These are phyloP conservation scores for Odontamblyopus rebecca DNA, from an alignment of 2,797 vertebrate genomes.

Conservation along the genomic window DNA sequence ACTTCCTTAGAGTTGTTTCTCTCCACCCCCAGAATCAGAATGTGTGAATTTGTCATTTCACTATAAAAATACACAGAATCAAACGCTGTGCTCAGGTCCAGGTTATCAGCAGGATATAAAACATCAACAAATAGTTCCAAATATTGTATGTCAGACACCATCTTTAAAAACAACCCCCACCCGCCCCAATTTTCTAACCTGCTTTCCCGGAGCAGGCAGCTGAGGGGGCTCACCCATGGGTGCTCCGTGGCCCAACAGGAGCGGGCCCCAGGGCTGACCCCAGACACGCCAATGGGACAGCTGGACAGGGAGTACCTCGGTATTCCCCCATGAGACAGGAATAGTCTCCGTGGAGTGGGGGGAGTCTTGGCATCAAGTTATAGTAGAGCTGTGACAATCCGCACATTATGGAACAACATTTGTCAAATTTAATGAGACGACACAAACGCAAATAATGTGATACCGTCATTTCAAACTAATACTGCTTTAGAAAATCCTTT, in stretches of 20 bases:
- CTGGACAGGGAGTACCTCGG: slow-evolving; percentile 5
- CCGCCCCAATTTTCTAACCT: too few species aligned
- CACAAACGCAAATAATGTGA: not conserved
- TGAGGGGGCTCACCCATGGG: slow-evolving; percentile 1
- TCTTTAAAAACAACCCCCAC: too few species aligned
- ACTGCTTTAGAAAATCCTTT: not conserved
- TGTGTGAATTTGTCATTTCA: too few species aligned
- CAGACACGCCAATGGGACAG: not conserved
- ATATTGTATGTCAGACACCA: too few species aligned
- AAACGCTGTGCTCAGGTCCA: too few species aligned
- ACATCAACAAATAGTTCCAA: too few species aligned
- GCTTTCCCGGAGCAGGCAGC: not conserved
- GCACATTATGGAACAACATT: not conserved
- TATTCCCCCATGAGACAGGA: slow-evolving; percentile 7
- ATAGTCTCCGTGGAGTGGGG: not conserved
- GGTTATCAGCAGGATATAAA: too few species aligned
- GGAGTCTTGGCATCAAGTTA: not conserved
- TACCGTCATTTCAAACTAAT: not conserved
- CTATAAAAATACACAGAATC: too few species aligned
- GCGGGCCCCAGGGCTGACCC: slow-evolving; percentile 1
- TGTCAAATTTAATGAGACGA: not conserved
- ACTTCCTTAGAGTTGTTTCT: not conserved
- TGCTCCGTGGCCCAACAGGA: not conserved
- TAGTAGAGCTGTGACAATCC: not conserved
- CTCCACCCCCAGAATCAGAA: not conserved